A percentile compares a stretch with the other conserved stretches of the same genome.
These are phyloP conservation scores for Arbacia lixula DNA, from an alignment of 53 echinoderm and acorn worm species.

Conservation along the genomic window DNA sequence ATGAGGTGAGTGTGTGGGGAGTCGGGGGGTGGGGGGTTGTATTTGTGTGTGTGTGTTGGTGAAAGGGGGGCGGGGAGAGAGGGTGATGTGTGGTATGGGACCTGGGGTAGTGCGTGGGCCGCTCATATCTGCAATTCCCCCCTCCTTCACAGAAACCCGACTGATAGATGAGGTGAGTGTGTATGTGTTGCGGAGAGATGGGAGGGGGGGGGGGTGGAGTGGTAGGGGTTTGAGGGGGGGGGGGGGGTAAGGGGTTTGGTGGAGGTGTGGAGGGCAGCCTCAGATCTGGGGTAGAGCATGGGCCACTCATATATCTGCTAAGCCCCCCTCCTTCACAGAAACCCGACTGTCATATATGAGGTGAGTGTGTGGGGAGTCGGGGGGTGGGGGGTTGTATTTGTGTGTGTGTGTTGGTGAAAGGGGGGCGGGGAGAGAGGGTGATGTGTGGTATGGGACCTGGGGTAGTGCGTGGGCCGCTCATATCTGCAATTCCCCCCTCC, in stretches of 20 bases:
- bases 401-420: background rate
- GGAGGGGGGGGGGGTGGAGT: background rate
- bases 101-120: constrained; percentile 84
- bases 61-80: background rate
- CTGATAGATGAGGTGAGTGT: constrained; percentile 74
- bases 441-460: constrained; percentile 86
- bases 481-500: constrained; percentile 78
- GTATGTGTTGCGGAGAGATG: background rate
- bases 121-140: constrained; percentile 85
- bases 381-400: background rate
- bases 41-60: background rate
- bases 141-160: constrained; percentile 68
- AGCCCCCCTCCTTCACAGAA: constrained; percentile 73
- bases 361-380: too few species aligned
- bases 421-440: constrained; percentile 20
- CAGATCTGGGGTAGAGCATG: constrained; percentile 85
- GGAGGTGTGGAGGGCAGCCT: constrained; percentile 79
- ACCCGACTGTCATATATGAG: constrained; percentile 77
- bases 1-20: constrained; percentile 75
- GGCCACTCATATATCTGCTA: constrained; percentile 91
- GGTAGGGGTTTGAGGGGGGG: too few species aligned
- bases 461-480: constrained; percentile 86
- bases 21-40: too few species aligned
- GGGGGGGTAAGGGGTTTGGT: background rate
- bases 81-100: constrained; percentile 86